Evolutionary conservation across 2,888 invertebrate genomes (phyloP), one percentile per base, ranked within the genome.

Genomic region (Diplazon laetatorius): DNA sequence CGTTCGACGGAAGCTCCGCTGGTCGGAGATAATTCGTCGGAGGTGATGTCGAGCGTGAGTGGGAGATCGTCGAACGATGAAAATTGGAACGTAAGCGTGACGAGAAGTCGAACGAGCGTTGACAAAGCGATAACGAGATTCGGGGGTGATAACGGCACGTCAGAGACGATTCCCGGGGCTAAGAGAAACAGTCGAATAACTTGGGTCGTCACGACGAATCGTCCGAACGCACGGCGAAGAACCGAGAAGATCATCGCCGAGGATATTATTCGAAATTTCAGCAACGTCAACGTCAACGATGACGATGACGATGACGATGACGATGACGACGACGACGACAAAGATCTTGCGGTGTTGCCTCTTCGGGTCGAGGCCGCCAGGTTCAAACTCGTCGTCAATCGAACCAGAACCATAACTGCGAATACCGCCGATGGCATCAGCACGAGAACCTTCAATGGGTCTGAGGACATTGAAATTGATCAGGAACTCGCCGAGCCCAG

Each of bases 361-460:
- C 80, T 90, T 30, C 85, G 83, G 59, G 84, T 85, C 70, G 86
- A 85, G 50, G 80, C 82, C 20, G 80, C 85, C 10, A 84, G 83
- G 22, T 80, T 86, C 72, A 87, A 86, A 65, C 81, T 87, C 78
- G 83, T 85, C 68, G 83, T 87, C 39, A 87, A 88, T 65, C 85
- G 83, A 74, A 87, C 86, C 30, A 82, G 81, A 52, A 78, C 85
- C 1, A 79, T 84, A 12, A 80, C 80, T 12, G 73, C 81, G n/a
- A 72, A 74, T 20, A 72, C 74, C 14, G 78, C 65, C 6, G 78
- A 81, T 50, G 78, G 74, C n/a, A 77, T 77, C 10, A 82, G 73
- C 18, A 83, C 83, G 39, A 83, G 80, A 59, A 84, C 83, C 18
- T 84, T 85, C 69, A 87, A 88, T 59, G 81, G 83, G 9, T 86